phyloP scores from a whole-genome alignment of 1,140 invertebrate species.

The Papilio machaon region DNA sequence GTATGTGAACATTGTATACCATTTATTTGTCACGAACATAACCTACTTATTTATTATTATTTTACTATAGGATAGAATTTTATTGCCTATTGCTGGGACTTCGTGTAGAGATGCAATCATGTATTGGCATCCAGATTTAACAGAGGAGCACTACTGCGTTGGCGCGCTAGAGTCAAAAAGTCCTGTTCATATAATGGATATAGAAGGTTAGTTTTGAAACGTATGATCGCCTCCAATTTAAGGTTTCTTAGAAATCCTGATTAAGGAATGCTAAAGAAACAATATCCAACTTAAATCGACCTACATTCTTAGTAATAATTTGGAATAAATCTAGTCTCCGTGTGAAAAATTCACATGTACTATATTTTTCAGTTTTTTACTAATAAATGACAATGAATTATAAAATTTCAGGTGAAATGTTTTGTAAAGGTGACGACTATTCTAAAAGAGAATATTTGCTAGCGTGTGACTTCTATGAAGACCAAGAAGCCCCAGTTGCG shows the following conservation, averaged over 20 bases:
- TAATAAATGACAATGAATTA: not conserved
- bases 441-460: conserved; percentile 75
- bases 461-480: conserved; percentile 77
- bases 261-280: not conserved
- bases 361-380: not conserved
- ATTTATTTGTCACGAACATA: not conserved
- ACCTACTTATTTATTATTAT: not conserved
- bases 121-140: conserved; percentile 76
- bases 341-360: not conserved
- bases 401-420: conserved; percentile 69
- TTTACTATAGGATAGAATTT: conserved; percentile 65
- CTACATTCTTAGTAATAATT: not conserved
- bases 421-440: conserved; percentile 77
- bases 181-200: conserved; percentile 73
- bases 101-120: conserved; percentile 76
- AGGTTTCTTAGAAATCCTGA: not conserved
- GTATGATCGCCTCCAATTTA: not conserved
- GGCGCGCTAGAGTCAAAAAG: conserved; percentile 73
- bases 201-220: conserved; percentile 58
- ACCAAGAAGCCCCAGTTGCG: conserved; percentile 75
- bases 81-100: conserved; percentile 71
- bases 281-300: not conserved
- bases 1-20: conserved; percentile 44
- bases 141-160: conserved; percentile 77
- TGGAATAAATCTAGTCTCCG: not conserved